Base-by-base conservation (phyloP, 2,113 vertebrate genomes). In the Myodes glareolus region DNA sequence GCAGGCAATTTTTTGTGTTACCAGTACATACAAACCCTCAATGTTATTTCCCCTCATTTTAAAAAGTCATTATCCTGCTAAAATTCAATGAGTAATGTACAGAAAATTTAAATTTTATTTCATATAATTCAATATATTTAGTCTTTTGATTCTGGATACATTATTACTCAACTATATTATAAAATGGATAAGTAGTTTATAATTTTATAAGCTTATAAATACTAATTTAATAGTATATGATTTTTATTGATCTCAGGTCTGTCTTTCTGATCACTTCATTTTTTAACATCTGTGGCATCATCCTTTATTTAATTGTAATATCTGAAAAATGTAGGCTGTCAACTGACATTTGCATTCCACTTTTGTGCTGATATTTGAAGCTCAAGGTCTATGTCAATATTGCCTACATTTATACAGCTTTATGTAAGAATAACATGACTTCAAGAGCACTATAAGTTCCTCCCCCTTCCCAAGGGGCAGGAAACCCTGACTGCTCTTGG, bases 61-160 rank as follows among this genome's bases (percentile, higher is more conserved):
- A 16, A n/a, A 50, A 50, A 36, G 84, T 45, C 96, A 96, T n/a
- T 73, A 52, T 65, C 42, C 58, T 97, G 70, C 92, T 88, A 95
- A 65, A 96, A 97, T 97, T 97, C 97, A 97, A 97, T 94, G 11
- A 45, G 94, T 76, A 94, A 95, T 96, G 97, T 89, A 42, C 42
- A 96, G n/a, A 89, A 98, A 97, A 96, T 77, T 19, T 95, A 87
- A 96, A 78, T 12, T 33, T 77, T 98, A 95, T 61, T 88, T 97
- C 97, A 97, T 84, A 68, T 90, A 93, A 76, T 95, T 97, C 72
- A 95, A 76, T 94, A 95, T 96, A 96, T 10, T 80, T 97, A 88
- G 33, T 96, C 8, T 94, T 47, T 96, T 90, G 84, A 97, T 96
- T 97, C 3, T 94, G 23, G 0, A 0, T 92, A 21, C 76, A 61